phyloP scores from a whole-genome alignment of 2,797 vertebrate species.

The Limnodromus scolopaceus region DNA sequence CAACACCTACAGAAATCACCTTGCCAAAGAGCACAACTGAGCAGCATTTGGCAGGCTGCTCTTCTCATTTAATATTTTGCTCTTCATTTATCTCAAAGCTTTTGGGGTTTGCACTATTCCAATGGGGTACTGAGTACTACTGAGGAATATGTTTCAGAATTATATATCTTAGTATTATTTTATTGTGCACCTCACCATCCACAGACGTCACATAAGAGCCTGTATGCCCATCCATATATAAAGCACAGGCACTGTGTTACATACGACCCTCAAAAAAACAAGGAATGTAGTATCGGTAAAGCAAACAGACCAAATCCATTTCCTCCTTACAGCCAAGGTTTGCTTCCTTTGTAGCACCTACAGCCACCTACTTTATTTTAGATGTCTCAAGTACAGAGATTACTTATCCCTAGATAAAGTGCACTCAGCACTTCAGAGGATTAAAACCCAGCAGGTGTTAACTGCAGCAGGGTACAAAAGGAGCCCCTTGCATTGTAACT shows the following conservation, averaged over 20 bases:
- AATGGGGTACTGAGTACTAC: not conserved
- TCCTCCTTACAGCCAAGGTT: not conserved
- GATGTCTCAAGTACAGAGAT: not conserved
- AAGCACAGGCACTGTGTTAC: not conserved
- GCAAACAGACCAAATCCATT: not conserved
- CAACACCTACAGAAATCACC: not conserved
- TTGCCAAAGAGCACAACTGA: not conserved
- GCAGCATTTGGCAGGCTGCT: not conserved
- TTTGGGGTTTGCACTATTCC: not conserved
- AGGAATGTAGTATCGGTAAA: no score
- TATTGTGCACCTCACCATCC: not conserved
- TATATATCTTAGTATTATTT: not conserved
- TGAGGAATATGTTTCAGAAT: not conserved
- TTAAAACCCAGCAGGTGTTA: not conserved
- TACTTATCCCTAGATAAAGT: not conserved
- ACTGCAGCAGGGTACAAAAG: not conserved
- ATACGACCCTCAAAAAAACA: rapidly evolving
- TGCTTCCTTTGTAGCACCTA: not conserved
- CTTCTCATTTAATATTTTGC: not conserved
- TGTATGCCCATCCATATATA: not conserved
- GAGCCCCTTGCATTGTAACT: not conserved
- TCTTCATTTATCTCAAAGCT: not conserved
- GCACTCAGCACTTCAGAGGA: not conserved
- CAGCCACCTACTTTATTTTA: not conserved
- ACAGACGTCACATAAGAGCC: not conserved